A percentile compares a stretch with the other conserved stretches of the same genome.
phyloP scores from a whole-genome alignment of 2,888 invertebrate species.

The Rhagonycha lutea region DNA sequence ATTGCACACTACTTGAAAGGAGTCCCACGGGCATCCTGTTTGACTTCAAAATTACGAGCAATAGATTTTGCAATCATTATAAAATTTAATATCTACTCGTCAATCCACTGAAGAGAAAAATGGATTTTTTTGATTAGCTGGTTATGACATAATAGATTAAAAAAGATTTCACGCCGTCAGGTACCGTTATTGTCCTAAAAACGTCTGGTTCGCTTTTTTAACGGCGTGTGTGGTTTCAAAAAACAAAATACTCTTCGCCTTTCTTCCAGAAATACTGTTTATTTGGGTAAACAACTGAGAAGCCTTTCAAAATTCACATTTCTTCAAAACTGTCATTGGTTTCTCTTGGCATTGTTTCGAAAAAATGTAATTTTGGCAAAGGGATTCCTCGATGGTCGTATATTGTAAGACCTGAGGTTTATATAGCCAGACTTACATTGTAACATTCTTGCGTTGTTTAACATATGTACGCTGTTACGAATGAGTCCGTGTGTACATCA shows the following conservation, averaged over 20 bases:
- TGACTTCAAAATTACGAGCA: neutral
- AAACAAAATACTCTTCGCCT: neutral
- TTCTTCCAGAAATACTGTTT: neutral
- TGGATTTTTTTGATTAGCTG: neutral
- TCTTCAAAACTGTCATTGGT: neutral
- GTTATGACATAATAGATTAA: neutral
- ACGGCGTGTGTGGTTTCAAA: neutral
- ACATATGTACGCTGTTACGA: conserved; percentile 57
- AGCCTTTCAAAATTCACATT: neutral
- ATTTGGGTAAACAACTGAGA: neutral
- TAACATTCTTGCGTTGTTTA: conserved; percentile 55
- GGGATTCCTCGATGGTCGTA: conserved; percentile 4
- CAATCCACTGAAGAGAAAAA: neutral
- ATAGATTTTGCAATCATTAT: neutral
- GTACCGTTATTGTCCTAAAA: neutral
- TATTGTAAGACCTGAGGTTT: conserved; percentile 17
- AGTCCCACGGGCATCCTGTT: neutral
- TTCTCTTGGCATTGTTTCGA: neutral
- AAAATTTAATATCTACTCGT: neutral
- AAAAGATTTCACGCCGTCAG: neutral
- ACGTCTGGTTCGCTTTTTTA: neutral
- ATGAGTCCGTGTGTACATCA: conserved; percentile 50
- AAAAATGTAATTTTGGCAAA: neutral
- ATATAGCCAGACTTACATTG: conserved; percentile 47
- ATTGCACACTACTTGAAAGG: neutral